Base-by-base conservation (phyloP, 2,113 vertebrate genomes). In the Bubalus kerabau region DNA sequence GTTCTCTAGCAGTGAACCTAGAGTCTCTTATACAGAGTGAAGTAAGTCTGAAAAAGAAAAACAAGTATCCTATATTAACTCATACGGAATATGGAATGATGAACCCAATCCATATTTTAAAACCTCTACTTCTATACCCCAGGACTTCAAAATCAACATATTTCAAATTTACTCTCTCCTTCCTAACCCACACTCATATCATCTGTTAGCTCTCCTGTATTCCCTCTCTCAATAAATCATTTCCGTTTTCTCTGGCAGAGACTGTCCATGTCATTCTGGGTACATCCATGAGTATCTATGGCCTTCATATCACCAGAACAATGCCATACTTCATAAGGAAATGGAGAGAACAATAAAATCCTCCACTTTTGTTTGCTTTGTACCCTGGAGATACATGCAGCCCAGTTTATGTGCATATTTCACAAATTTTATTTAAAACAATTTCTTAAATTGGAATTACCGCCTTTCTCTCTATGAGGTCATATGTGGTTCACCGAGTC, bases 341-440 rank as follows among this genome's bases (percentile, higher is more conserved):
- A 46, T 59, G 3, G 6, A 3, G 17, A 86, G 54, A 84, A 71
- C 10, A 8, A 17, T 7, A 54, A 94, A 78, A 84, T 87, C 19
- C 6, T 50, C 62, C 8, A 46, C 28, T 60, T 9, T 10, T 30
- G 11, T 36, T 88, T 21, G 15, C 19, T 57, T 67, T 57, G 89
- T 89, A 21, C 60, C 30, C 46, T 81, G 56, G 56, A 80, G 71
- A 89, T 71, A 50, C 46, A 87, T 10, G 71, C 28, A 80, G 62
- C 10, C 48, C 54, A 83, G 40, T 15, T 40, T 40, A 26, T 43
- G 4, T 16, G 9, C 8, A 30, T 48, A 26, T 11, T 93, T 82
- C 71, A 26, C n/a, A 84, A 94, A 21, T 64, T 84, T 90, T 59
- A 46, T 95, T 86, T 36, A 57, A 91, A 94, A 52, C 16, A 52